A percentile compares a stretch with the other conserved stretches of the same genome.
These are phyloP conservation scores for Protonemura montana DNA, from an alignment of 2,888 invertebrate genomes.

Conservation along the genomic window DNA sequence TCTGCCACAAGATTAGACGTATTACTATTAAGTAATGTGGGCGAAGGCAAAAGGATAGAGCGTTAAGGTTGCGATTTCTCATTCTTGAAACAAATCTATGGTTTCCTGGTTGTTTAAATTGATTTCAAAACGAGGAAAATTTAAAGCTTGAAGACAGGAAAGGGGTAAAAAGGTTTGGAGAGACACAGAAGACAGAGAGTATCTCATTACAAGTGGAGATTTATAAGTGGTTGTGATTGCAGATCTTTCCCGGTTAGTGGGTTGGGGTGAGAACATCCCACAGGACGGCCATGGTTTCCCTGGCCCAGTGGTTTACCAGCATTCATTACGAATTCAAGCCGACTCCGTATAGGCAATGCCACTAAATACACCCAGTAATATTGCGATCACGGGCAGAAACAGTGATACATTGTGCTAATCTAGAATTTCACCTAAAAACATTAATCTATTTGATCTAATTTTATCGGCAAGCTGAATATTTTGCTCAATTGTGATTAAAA, in stretches of 20 bases:
- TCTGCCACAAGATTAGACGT: slow-evolving; percentile 25
- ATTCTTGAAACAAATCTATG: slow-evolving; percentile 49
- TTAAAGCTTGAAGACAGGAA: slow-evolving; percentile 45
- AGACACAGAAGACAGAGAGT: slow-evolving; percentile 45
- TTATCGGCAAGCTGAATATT: not conserved
- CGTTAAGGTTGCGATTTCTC: slow-evolving; percentile 45
- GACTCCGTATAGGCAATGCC: slow-evolving; percentile 2
- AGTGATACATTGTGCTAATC: not conserved
- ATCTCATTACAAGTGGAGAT: slow-evolving; percentile 49
- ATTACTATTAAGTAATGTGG: slow-evolving; percentile 38
- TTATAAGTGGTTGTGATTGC: slow-evolving; percentile 48
- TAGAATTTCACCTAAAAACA: not conserved
- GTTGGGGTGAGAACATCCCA: not conserved
- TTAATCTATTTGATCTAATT: not conserved
- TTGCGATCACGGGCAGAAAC: not conserved
- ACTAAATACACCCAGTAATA: not conserved
- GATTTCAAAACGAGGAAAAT: slow-evolving; percentile 49
- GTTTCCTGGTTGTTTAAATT: slow-evolving; percentile 47
- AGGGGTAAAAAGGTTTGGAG: slow-evolving; percentile 26
- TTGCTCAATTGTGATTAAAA: not conserved
- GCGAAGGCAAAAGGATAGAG: slow-evolving; percentile 35
- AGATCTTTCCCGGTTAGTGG: slow-evolving; percentile 9
- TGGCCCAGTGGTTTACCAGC: not conserved
- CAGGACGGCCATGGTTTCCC: not conserved
- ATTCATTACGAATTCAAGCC: slow-evolving; percentile 29